Evolutionary conservation across 2,888 invertebrate species (phyloP), one percentile per base, ranked within the genome.

Genomic region (Yponomeuta evonymella): DNA sequence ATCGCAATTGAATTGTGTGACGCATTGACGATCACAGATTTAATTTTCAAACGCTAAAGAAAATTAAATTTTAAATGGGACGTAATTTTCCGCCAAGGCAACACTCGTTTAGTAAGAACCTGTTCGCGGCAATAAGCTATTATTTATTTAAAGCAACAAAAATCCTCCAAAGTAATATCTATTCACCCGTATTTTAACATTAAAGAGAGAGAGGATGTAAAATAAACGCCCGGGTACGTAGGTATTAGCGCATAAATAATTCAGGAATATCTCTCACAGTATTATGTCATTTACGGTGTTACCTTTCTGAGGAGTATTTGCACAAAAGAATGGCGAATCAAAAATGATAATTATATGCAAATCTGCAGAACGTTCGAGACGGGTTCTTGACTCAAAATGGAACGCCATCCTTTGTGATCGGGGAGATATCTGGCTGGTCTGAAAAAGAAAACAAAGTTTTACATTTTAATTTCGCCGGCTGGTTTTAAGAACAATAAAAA

Each of bases 261-360:
- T 91, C 91, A 90, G 86, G 15, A 83, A 84, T 90, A 91, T 90
- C 90, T 88, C 86, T 85, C 83, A 79, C 81, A 80, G 89, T 85
- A 90, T 91, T 91, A 91, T 90, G 90, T 92, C 90, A 91, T 91
- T 92, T 89, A 87, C 87, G 83, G 86, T 83, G 85, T 88, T 90
- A 88, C 89, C 87, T 90, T 89, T 86, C 82, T 87, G 83, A 84
- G 75, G 85, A 85, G 89, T 89, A 87, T 90, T 90, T 90, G 87
- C 89, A 91, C 91, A 92, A 90, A 92, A 92, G 92, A 90, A 89
- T 85, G 87, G 85, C 84, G 90, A 92, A 93, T 92, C 93, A 92
- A 93, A 92, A 92, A 93, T 93, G 89, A 91, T 92, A 92, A 92
- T 92, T 88, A 87, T 81, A 93, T 92, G 92, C 88, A 91, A 93